Base-by-base conservation (phyloP, 2,888 invertebrate species). In the Acleris literana region DNA sequence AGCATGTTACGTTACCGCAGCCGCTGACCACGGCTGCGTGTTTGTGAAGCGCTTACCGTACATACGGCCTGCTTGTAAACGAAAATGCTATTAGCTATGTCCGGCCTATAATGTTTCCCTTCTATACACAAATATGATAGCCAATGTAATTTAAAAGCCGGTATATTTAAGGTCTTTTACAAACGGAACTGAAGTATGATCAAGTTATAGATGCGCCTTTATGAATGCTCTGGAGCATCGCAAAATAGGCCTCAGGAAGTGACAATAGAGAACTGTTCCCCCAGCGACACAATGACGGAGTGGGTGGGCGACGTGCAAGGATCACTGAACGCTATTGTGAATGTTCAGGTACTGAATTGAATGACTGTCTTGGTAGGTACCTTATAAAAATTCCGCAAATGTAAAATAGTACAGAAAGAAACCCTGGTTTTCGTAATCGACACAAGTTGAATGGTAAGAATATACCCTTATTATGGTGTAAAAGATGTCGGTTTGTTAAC, bases 261-360 rank as follows among this genome's bases (percentile, higher is more conserved):
- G 84, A 88, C 84, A 88, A 88, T 87, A 82, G 81, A 77, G 74
- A 67, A 71, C 81, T 80, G 81, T 76, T 81, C 79, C 81, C 75
- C 76, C 75, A 78, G 78, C 79, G 82, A 81, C 82, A 87, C 85
- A 87, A 88, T 86, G 85, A 84, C 86, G 74, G 70, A 72, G 69
- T 70, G 84, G 86, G 91, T 90, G 86, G 88, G 88, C 85, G 86
- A 78, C 75, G 76, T 75, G 80, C 72, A 74, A 84, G 80, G 92
- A 89, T 91, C 89, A 88, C 83, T 89, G 90, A 84, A 88, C 92
- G 83, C 82, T 72, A 86, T 88, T 88, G 86, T 87, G 81, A 84
- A 85, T 88, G 84, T 83, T 78, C 87, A 86, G 86, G 85, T 87
- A 87, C 83, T 75, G 71, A 53, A 66, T 62, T 76, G 75, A 83